Conservation (phyloP, 2,113 vertebrate genomes). For the Scortum barcoo region DNA sequence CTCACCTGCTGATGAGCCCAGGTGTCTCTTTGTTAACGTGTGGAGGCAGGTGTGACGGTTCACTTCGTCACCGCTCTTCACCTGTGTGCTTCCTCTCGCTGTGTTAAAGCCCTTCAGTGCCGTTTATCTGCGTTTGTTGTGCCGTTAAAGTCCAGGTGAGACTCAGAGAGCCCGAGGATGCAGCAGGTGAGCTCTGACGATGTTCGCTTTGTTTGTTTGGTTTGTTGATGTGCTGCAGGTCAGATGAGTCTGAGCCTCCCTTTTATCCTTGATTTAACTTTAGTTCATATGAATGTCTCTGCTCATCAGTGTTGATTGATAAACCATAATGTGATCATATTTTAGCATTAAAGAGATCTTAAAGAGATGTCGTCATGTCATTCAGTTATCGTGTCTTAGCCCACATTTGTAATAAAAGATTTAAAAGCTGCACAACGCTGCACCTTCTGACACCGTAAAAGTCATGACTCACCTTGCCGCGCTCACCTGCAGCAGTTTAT, state of each 20-base stretch:
- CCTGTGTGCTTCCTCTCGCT: background rate
- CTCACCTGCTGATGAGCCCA: background rate
- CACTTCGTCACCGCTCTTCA: background rate
- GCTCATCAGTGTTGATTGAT: no score
- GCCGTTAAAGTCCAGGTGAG: background rate
- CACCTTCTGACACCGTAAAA: background rate
- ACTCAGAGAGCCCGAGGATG: background rate
- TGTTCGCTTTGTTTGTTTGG: background rate
- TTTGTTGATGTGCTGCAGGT: background rate
- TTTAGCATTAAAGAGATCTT: no score
- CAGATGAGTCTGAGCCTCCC: background rate
- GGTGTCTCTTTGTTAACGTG: background rate
- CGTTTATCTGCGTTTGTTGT: no score
- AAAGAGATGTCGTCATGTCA: no score
- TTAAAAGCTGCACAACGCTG: no score
- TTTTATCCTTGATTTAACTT: no score
- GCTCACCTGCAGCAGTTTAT: slow-evolving; percentile 21
- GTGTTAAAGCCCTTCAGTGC: background rate
- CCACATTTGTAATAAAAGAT: no score
- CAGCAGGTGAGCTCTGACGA: background rate
- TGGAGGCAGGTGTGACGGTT: background rate
- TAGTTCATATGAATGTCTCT: no score
- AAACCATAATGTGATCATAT: no score
- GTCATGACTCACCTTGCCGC: background rate
- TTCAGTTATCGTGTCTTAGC: no score